Evolutionary conservation across 2,797 vertebrate species (phyloP).

Genomic region (Simalia tracyae): DNA sequence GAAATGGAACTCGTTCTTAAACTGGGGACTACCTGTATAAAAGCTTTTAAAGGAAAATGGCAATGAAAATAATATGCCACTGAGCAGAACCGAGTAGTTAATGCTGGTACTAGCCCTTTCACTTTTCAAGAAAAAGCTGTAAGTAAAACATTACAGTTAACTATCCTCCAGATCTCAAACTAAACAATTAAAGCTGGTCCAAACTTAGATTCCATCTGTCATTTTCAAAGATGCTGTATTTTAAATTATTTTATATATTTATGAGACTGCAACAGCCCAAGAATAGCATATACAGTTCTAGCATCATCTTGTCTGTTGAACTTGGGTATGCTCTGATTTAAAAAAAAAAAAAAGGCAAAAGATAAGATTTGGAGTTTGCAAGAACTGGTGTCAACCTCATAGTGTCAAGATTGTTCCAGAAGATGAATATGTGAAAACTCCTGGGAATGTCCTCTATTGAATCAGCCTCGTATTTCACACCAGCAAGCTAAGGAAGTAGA

Average conservation of each 20-base stretch:
- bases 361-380: not conserved
- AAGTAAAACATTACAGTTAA: slow-evolving; percentile 12
- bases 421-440: not conserved
- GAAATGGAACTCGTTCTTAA: too few species aligned
- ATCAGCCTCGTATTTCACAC: not conserved
- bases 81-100: not conserved
- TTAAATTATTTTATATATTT: not conserved
- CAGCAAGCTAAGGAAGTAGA: not conserved
- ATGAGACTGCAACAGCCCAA: not conserved
- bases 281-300: not conserved
- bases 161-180: not conserved
- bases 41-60: not conserved
- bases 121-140: not conserved
- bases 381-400: not conserved
- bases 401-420: not conserved
- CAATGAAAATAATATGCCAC: not conserved
- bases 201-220: not conserved
- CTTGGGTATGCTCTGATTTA: not conserved
- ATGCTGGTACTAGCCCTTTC: slow-evolving; percentile 1
- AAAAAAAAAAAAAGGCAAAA: not conserved
- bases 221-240: not conserved
- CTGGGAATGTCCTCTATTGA: not conserved
- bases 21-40: too few species aligned
- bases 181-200: not conserved
- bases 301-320: not conserved